A percentile compares a stretch with the other conserved stretches of the same genome.
phyloP scores from a whole-genome alignment of 2,113 vertebrate genomes.

The Dascyllus trimaculatus region DNA sequence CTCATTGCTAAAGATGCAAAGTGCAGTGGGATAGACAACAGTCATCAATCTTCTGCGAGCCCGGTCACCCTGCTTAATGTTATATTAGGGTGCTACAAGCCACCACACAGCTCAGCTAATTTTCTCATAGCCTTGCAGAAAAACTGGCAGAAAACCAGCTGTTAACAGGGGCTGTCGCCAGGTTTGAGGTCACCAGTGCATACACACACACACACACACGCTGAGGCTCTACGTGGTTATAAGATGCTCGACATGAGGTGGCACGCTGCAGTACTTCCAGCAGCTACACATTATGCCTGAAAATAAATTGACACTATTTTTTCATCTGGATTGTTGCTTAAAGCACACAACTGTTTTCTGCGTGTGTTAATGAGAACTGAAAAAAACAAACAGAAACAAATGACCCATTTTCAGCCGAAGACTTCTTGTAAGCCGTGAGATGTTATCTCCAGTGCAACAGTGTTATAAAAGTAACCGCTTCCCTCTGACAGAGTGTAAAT shows the following conservation, averaged over 20 bases:
- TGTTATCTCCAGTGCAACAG: slow-evolving; percentile 47
- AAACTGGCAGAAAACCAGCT: slow-evolving; percentile 66
- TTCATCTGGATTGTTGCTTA: neutral
- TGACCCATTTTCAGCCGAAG: slow-evolving; percentile 39
- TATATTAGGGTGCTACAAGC: slow-evolving; percentile 60
- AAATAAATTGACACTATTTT: slow-evolving; percentile 39
- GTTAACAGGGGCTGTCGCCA: slow-evolving; percentile 45
- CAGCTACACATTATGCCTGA: slow-evolving; percentile 28
- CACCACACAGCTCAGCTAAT: slow-evolving; percentile 61
- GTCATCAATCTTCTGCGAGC: slow-evolving; percentile 63
- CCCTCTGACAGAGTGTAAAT: slow-evolving; percentile 68
- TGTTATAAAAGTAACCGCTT: slow-evolving; percentile 64
- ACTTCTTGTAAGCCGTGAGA: slow-evolving; percentile 43
- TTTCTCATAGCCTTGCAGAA: slow-evolving; percentile 72
- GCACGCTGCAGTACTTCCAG: slow-evolving; percentile 24
- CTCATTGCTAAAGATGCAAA: slow-evolving; percentile 42
- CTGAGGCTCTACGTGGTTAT: neutral
- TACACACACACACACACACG: neutral
- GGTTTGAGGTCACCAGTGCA: slow-evolving; percentile 49
- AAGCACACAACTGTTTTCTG: slow-evolving; percentile 24
- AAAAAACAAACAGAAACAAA: slow-evolving; percentile 58
- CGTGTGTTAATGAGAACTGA: slow-evolving; percentile 7
- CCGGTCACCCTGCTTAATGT: slow-evolving; percentile 41
- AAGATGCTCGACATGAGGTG: slow-evolving; percentile 17
- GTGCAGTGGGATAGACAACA: slow-evolving; percentile 35